Conservation (phyloP, 2,888 invertebrate species). For the Caradrina kadenii region DNA sequence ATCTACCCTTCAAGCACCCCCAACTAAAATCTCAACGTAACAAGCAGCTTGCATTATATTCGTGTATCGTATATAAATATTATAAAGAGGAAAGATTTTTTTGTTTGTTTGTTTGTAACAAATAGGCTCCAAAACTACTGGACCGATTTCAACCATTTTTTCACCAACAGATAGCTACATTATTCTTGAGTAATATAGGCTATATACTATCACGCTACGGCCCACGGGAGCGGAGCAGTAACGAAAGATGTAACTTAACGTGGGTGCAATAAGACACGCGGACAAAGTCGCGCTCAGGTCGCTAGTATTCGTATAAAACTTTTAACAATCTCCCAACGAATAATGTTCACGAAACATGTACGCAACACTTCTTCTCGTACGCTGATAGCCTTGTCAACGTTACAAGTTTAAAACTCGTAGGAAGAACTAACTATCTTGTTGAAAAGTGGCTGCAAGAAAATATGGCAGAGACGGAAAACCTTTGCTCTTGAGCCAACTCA, state of each 20-base stretch:
- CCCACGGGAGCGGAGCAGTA: too few relatives aligned
- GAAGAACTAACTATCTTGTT: conserved; percentile 31
- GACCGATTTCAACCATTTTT: too few relatives aligned
- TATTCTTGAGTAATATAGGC: too few relatives aligned
- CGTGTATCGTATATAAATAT: too few relatives aligned
- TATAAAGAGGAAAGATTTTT: too few relatives aligned
- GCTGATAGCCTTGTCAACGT: conserved; percentile 43
- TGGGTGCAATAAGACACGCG: too few relatives aligned
- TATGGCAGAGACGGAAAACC: conserved; percentile 18
- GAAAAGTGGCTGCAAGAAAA: conserved; percentile 30
- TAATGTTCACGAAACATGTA: conserved; percentile 61
- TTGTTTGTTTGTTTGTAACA: too few relatives aligned
- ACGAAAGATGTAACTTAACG: too few relatives aligned
- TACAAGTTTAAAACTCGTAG: conserved; percentile 26
- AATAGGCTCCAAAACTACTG: too few relatives aligned
- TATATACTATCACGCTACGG: too few relatives aligned
- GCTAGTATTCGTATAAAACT: conserved; percentile 70
- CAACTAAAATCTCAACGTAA: conserved; percentile 17
- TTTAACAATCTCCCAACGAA: conserved; percentile 74
- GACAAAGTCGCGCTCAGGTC: too few relatives aligned
- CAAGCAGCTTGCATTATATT: conserved; percentile 61
- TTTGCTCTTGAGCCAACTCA: not conserved
- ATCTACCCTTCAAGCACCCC: not conserved
- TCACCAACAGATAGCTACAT: too few relatives aligned
- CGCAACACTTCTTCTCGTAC: conserved; percentile 51